Evolutionary conservation across 2,888 invertebrate genomes (phyloP).

Genomic region (Cactoblastis cactorum): DNA sequence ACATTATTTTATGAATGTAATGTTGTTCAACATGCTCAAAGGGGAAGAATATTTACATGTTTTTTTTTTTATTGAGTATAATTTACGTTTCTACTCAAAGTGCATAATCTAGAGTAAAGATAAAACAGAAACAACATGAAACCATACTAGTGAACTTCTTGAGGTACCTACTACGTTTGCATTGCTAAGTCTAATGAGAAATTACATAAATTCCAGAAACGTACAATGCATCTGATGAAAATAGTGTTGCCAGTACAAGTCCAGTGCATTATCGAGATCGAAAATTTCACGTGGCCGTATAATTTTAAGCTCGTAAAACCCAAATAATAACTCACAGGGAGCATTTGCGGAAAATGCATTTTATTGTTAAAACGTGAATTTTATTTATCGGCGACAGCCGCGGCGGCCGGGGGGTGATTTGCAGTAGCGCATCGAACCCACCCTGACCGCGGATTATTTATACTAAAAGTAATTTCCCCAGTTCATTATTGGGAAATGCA

Average conservation of each 20-base stretch:
- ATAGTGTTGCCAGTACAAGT: constrained; percentile 58
- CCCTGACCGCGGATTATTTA: constrained; percentile 77
- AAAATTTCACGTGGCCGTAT: constrained; percentile 77
- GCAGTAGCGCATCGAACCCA: constrained; percentile 74
- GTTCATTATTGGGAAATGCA: constrained; percentile 77
- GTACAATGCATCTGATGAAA: constrained; percentile 42
- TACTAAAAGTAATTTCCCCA: constrained; percentile 74
- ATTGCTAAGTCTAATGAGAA: background rate
- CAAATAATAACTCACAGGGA: constrained; percentile 73
- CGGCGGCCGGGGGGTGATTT: constrained; percentile 65
- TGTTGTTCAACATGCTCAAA: no score
- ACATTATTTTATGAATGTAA: no score
- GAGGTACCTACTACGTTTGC: background rate
- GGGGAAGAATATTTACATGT: no score
- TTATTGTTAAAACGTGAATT: constrained; percentile 80
- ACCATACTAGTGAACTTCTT: background rate
- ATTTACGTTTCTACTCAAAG: no score
- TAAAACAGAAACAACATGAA: background rate
- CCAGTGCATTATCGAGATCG: constrained; percentile 73
- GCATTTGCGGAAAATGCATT: constrained; percentile 80
- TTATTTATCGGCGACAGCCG: constrained; percentile 77
- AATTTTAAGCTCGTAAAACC: constrained; percentile 79
- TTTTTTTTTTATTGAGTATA: background rate
- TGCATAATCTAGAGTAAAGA: no score
- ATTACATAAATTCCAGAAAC: background rate